Evolutionary conservation across 2,888 invertebrate species (phyloP).

Genomic region (Tipula vernalis): DNA sequence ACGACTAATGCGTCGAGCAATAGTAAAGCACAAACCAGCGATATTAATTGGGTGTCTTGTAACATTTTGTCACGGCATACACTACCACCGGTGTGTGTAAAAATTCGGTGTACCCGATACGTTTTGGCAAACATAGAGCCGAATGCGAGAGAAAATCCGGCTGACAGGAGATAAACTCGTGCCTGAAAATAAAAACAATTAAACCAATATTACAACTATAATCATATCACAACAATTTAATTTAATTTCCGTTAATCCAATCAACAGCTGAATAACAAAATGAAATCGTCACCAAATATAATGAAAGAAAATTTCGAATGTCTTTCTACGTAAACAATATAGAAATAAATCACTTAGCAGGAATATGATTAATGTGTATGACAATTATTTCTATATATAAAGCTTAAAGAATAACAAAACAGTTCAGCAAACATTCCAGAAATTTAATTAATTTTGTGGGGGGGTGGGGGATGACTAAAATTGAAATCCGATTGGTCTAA

Average conservation of each 20-base stretch:
- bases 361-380: not conserved
- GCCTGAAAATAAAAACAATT: slow-evolving; percentile 40
- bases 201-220: not conserved
- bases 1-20: slow-evolving; percentile 74
- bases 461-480: not conserved
- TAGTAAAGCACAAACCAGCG: slow-evolving; percentile 67
- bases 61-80: slow-evolving; percentile 81
- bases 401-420: not conserved
- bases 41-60: slow-evolving; percentile 79
- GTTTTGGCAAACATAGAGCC: slow-evolving; percentile 94
- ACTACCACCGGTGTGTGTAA: slow-evolving; percentile 69
- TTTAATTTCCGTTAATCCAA: not conserved
- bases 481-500: not conserved
- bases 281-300: not conserved
- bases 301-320: not conserved
- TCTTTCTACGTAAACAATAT: not conserved
- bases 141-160: slow-evolving; percentile 83
- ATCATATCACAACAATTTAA: not conserved
- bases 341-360: not conserved
- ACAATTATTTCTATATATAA: not conserved
- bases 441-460: not conserved
- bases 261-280: not conserved
- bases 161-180: slow-evolving; percentile 75
- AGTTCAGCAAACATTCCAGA: not conserved
- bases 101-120: slow-evolving; percentile 82